Evolutionary conservation across 1,140 invertebrate genomes (phyloP).

Genomic region (Pseudomyrmex pallidus): DNA sequence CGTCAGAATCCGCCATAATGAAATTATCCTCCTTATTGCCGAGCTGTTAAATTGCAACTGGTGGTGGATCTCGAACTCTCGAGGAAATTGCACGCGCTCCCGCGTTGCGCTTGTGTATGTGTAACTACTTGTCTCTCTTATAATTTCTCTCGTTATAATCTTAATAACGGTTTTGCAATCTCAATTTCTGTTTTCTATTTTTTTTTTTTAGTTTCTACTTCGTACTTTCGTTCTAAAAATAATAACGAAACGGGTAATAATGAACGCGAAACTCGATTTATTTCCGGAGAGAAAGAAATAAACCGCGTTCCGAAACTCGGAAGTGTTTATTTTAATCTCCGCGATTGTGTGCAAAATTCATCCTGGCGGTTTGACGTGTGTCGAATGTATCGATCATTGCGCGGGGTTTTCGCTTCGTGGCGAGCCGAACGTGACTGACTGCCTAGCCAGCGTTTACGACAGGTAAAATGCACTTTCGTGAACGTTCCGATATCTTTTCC

Average conservation of each 20-base stretch:
- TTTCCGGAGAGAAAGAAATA: too few species aligned
- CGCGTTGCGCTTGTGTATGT: neutral
- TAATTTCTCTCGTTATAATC: neutral
- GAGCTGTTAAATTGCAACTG: slow-evolving; percentile 5
- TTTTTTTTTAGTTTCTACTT: neutral
- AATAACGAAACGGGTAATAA: too few species aligned
- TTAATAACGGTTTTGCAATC: neutral
- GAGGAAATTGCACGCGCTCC: neutral
- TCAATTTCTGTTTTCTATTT: too few species aligned
- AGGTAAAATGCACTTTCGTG: slow-evolving; percentile 43
- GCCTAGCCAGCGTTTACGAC: slow-evolving; percentile 17
- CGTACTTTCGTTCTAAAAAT: too few species aligned
- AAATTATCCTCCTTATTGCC: slow-evolving; percentile 27
- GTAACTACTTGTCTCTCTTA: neutral
- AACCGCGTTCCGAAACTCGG: too few species aligned
- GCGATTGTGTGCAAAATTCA: slow-evolving; percentile 19
- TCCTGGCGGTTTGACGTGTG: neutral
- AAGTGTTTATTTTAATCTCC: slow-evolving; percentile 28
- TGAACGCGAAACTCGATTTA: too few species aligned
- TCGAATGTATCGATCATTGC: slow-evolving; percentile 21
- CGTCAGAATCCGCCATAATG: neutral
- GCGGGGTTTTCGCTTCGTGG: neutral
- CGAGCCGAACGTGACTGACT: slow-evolving; percentile 5
- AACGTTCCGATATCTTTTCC: slow-evolving; percentile 36
- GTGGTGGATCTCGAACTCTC: neutral